Conservation (phyloP, 1,140 invertebrate genomes). For the Parapsyche elsis region DNA sequence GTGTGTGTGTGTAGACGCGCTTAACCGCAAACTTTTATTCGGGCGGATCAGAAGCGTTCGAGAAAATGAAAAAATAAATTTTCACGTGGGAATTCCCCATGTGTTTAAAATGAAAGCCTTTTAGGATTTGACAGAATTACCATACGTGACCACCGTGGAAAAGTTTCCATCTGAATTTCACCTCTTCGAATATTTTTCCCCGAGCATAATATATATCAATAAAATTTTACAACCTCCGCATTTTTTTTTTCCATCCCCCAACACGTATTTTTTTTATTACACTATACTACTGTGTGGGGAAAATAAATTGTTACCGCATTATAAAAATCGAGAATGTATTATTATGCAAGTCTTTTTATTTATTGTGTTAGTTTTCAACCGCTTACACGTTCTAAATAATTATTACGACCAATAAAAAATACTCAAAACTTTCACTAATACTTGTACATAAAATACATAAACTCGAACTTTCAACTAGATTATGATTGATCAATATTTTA, state of each 20-base stretch:
- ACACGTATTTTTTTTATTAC: conserved; percentile 11
- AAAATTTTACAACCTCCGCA: conserved; percentile 13
- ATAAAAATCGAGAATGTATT: neutral
- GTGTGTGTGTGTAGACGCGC: neutral
- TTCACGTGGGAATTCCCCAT: conserved; percentile 29
- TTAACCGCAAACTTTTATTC: conserved; percentile 29
- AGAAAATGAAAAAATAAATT: conserved; percentile 34
- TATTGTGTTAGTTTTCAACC: too few species aligned
- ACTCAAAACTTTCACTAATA: too few species aligned
- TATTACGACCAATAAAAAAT: too few species aligned
- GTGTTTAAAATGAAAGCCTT: conserved; percentile 33
- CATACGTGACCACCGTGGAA: conserved; percentile 29
- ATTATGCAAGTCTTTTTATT: too few species aligned
- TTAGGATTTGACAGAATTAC: conserved; percentile 32
- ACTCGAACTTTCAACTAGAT: too few species aligned
- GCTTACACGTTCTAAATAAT: too few species aligned
- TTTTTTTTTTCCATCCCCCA: conserved; percentile 9
- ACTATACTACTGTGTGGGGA: neutral
- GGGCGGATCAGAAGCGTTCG: conserved; percentile 8
- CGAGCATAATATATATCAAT: conserved; percentile 3
- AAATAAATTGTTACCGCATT: neutral
- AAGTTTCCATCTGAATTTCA: conserved; percentile 32
- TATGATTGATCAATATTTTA: too few species aligned
- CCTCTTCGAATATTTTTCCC: conserved; percentile 20
- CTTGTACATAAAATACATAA: too few species aligned